Evolutionary conservation across 2,797 vertebrate genomes (phyloP).

Genomic region (Betta splendens): DNA sequence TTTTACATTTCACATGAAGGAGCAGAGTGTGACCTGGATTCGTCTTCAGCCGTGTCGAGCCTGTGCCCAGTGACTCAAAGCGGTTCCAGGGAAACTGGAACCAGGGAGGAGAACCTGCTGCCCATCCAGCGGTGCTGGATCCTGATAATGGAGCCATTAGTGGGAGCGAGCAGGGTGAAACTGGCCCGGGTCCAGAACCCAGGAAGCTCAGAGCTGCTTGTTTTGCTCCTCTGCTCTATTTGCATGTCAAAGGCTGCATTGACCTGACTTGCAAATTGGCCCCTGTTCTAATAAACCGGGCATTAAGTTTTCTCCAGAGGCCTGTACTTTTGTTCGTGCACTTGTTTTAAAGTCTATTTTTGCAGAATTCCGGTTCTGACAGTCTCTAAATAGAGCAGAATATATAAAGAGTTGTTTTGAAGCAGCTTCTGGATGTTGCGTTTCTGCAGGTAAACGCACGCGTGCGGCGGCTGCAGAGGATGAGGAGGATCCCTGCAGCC

Average conservation of each 20-base stretch:
- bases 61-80: conserved; percentile 3
- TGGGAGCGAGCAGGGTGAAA: neutral
- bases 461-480: too few relatives aligned
- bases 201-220: conserved; percentile 11
- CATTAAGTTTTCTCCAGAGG: conserved; percentile 25
- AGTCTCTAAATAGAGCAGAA: conserved; percentile 43
- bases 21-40: conserved; percentile 27
- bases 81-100: conserved; percentile 56
- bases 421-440: conserved; percentile 18
- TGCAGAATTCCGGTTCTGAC: conserved; percentile 10
- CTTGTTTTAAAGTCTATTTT: conserved; percentile 17
- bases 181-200: conserved; percentile 26
- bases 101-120: conserved; percentile 19
- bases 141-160: conserved; percentile 1
- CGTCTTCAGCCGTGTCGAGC: conserved; percentile 13
- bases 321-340: neutral
- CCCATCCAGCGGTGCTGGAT: too few relatives aligned
- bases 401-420: conserved; percentile 37
- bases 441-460: too few relatives aligned
- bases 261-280: conserved; percentile 42
- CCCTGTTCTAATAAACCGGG: conserved; percentile 14
- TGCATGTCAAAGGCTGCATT: conserved; percentile 60
- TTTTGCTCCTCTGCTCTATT: conserved; percentile 38
- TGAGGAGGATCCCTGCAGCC: too few relatives aligned
- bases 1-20: conserved; percentile 54